Percentiles rank a stretch among this genome's conserved stretches.
Evolutionary conservation across 1,140 invertebrate genomes (phyloP).

Genomic region (Leptoteleia sp.): DNA sequence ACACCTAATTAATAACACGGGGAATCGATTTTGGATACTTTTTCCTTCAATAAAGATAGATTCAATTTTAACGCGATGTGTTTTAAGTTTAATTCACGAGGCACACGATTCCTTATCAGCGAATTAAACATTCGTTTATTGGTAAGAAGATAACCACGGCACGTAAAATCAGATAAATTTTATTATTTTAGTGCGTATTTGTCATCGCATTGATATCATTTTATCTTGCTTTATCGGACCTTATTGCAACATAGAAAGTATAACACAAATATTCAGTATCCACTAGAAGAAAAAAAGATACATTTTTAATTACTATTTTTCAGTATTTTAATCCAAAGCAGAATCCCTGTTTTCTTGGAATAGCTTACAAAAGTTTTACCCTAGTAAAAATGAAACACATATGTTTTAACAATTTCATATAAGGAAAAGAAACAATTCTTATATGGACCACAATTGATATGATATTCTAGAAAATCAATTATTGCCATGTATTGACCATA

Average conservation of each 20-base stretch:
- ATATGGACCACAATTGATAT: no score
- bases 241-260: background rate
- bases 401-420: no score
- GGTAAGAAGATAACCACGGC: background rate
- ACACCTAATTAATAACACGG: conserved; percentile 23
- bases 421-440: no score
- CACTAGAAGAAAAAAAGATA: no score
- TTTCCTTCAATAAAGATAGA: background rate
- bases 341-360: no score
- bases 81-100: background rate
- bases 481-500: no score
- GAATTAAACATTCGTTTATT: conserved; percentile 8
- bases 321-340: no score
- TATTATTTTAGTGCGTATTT: background rate
- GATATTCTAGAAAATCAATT: no score
- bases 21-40: conserved; percentile 17
- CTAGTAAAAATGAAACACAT: no score
- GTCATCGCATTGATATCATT: background rate
- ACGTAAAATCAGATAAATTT: conserved; percentile 15
- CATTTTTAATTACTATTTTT: no score
- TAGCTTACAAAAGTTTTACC: no score
- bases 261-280: background rate
- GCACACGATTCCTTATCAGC: conserved; percentile 2
- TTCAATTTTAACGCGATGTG: background rate
- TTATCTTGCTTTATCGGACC: conserved; percentile 6